Percentiles rank a stretch among this genome's conserved stretches.
Evolutionary conservation across 35 echinoderm and acorn worm species (phyloP).

Genomic region (Ptychodera flava): DNA sequence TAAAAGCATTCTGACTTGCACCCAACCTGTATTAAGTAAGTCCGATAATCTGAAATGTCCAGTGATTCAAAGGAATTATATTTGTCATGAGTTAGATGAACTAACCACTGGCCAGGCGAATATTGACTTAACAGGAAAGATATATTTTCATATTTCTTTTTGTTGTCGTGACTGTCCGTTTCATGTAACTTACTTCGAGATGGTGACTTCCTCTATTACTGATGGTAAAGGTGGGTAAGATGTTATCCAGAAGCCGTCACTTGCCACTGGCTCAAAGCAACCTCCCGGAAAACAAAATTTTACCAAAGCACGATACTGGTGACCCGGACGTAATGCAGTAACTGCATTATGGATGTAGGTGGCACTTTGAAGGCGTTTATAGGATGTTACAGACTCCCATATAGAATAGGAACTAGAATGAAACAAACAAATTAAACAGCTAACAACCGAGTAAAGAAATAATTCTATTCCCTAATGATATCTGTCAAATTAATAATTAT

Average conservation of each 20-base stretch:
- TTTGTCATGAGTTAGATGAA: no score
- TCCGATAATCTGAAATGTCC: no score
- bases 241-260: constrained; percentile 27
- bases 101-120: no score
- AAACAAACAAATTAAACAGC: neutral
- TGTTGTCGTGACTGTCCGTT: no score
- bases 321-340: constrained; percentile 14
- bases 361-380: constrained; percentile 9
- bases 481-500: no score
- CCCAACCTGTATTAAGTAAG: no score
- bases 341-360: neutral
- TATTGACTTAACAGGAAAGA: no score
- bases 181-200: no score
- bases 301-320: neutral
- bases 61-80: no score
- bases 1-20: no score
- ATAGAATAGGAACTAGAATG: constrained; percentile 4
- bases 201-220: no score
- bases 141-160: no score
- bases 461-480: neutral
- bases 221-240: constrained; percentile 1
- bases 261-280: constrained; percentile 8
- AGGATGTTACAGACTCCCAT: neutral
- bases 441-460: neutral
- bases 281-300: constrained; percentile 10